These are phyloP conservation scores for Venustoraphidia nigricollis DNA, from an alignment of 2,888 invertebrate species.

Conservation along the genomic window DNA sequence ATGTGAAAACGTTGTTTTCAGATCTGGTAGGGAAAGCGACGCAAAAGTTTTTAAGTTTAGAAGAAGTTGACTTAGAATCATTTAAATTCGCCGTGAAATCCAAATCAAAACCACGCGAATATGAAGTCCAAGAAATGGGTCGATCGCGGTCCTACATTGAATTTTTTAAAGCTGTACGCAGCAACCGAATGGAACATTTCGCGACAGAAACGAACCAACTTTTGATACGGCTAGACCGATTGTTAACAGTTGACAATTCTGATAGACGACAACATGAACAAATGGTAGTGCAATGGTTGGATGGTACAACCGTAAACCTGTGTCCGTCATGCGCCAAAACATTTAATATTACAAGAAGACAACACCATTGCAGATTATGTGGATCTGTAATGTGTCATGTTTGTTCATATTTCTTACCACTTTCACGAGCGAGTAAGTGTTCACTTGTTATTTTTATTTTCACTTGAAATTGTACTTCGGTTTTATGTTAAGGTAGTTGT, in stretches of 20 bases:
- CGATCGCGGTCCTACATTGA: conserved; percentile 49
- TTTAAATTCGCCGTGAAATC: conserved; percentile 36
- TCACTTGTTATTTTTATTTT: background rate
- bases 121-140: conserved; percentile 51
- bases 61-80: conserved; percentile 47
- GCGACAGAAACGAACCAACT: conserved; percentile 92
- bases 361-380: conserved; percentile 93
- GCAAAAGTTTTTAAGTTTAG: conserved; percentile 65
- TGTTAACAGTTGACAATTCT: conserved; percentile 55
- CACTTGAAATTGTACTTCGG: no score
- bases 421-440: conserved; percentile 59
- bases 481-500: no score
- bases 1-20: conserved; percentile 17
- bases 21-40: conserved; percentile 76
- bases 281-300: conserved; percentile 79
- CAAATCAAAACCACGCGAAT: conserved; percentile 26
- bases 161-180: conserved; percentile 54
- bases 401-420: conserved; percentile 73
- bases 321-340: conserved; percentile 85
- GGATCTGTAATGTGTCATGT: conserved; percentile 87
- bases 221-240: conserved; percentile 81
- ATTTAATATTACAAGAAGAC: conserved; percentile 75
- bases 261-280: conserved; percentile 61
- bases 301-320: conserved; percentile 74
- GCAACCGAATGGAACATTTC: conserved; percentile 64